Base-by-base conservation (phyloP, 1,140 invertebrate genomes). In the Varroa destructor region DNA sequence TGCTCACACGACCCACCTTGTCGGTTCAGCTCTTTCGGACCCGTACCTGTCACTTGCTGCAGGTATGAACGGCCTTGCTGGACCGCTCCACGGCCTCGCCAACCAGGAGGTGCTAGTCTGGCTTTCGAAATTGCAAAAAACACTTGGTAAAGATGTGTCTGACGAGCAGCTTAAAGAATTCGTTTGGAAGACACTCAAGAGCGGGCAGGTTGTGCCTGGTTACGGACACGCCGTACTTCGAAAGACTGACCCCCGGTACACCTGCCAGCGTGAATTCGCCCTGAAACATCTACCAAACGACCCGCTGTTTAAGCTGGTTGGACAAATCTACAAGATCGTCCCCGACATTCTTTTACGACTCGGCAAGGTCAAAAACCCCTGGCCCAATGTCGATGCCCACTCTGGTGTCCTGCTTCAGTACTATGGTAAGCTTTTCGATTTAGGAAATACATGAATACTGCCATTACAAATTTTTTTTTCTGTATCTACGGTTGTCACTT, bases 311-410 rank as follows among this genome's bases (percentile, higher is more conserved):
- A 80, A 82, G 74, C 75, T 84, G 70, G 82, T 85, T 58, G 78
- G 81, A 40, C 79, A 82, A 74, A 74, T 79, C 75, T 85, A 84
- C 78, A 83, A 85, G 75, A 78, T 85, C 46, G 83, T 83, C 3
- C 84, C 84, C 1, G 80, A 83, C 73, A 83, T 86, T 74, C 79
- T 85, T 3, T 75, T 83, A 42, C 82, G 84, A 73, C 82, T 83
- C 58, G 85, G 84, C 70, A 85, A 85, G 76, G 84, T 83, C 4
- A 84, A 84, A 75, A 85, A 86, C 76, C 85, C 84, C 36, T 85
- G 84, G 84, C 84, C 84, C 14, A 85, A 85, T 78, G 84, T 86
- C 56, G 84, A 85, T 77, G 84, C 84, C 46, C 84, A 85, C 77
- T 84, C 82, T 76, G 84, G 84, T 71, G 84, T 85, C 6, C 76